Conservation (phyloP, 2,113 vertebrate genomes). For the Gymnarchus niloticus region DNA sequence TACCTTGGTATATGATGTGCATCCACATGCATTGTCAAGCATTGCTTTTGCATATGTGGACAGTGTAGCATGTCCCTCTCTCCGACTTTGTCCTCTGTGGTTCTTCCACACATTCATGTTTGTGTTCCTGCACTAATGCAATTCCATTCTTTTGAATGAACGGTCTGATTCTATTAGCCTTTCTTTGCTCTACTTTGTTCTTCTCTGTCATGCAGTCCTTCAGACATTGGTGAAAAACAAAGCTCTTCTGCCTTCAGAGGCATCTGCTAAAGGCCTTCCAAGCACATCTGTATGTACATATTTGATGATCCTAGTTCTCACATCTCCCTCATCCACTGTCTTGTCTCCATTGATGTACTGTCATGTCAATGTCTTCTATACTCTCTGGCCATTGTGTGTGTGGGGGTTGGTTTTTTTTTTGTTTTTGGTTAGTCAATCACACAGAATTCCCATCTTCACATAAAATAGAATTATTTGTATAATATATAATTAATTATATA, state of each 20-base stretch:
- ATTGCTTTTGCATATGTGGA: neutral
- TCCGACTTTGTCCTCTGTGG: too few relatives aligned
- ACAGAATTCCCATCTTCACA: neutral
- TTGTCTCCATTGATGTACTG: neutral
- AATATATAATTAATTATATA: too few relatives aligned
- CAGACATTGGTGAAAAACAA: slow-evolving; percentile 46
- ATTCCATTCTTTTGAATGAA: too few relatives aligned
- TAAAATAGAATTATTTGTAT: too few relatives aligned
- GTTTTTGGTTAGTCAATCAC: neutral
- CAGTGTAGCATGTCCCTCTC: neutral
- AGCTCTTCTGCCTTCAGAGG: slow-evolving; percentile 31
- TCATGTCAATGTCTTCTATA: neutral
- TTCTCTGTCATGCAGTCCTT: slow-evolving; percentile 40
- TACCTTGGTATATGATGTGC: neutral
- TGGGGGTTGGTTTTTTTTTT: too few relatives aligned
- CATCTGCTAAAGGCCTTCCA: slow-evolving; percentile 39
- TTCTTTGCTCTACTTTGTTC: slow-evolving; percentile 11
- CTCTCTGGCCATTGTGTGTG: neutral
- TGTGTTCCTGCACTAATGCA: neutral
- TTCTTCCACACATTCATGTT: neutral
- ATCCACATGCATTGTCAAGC: neutral
- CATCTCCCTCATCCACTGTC: neutral
- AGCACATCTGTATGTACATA: slow-evolving; percentile 41
- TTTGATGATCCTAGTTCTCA: neutral
- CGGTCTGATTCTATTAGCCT: neutral